Evolutionary conservation across 2,797 vertebrate species (phyloP), one percentile per base, ranked within the genome.

Genomic region (Lepus townsendii): DNA sequence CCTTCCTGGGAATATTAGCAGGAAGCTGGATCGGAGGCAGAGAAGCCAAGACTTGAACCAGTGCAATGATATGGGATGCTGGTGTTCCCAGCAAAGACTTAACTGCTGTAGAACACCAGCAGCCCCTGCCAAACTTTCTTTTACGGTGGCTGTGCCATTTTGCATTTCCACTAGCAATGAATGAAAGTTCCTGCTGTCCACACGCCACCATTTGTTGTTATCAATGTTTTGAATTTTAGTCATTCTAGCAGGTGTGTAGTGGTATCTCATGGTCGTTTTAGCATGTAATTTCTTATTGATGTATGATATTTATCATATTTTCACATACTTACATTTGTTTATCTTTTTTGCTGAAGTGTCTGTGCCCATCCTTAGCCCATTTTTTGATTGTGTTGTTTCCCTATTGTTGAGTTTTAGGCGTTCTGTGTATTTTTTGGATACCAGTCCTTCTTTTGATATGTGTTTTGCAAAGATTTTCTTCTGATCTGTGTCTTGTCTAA

Each of bases 401-500:
- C 30, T 83, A 2, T 35, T 26, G n/a, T n/a, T 73, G 66, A 42
- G 26, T 84, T 90, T 92, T 72, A 62, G 62, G 63, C 24, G 14
- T 63, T 80, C 26, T 52, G 57, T 52, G 20, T 14, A 8, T 10
- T 26, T 38, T 88, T 93, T 68, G 71, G 76, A 76, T 75, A 16
- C 30, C 22, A 27, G 42, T 54, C 75, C 27, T 77, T 92, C 82
- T 13, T 42, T 47, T 12, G 50, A 7, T 9, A 35, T 1, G 9
- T 52, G 2, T 62, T 88, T 89, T 63, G 54, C 76, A 86, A 73
- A 82, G 60, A 32, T 27, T 88, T 86, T 77, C 54, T 88, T 83
- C 72, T 5, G 24, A n/a, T 42, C 24, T 79, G 26, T 72, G 47
- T 22, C n/a, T 92, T 90, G 10, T 66, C 60, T 54, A 83, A 68